Base-by-base conservation (phyloP, 2,888 invertebrate species). In the Sipha maydis region DNA sequence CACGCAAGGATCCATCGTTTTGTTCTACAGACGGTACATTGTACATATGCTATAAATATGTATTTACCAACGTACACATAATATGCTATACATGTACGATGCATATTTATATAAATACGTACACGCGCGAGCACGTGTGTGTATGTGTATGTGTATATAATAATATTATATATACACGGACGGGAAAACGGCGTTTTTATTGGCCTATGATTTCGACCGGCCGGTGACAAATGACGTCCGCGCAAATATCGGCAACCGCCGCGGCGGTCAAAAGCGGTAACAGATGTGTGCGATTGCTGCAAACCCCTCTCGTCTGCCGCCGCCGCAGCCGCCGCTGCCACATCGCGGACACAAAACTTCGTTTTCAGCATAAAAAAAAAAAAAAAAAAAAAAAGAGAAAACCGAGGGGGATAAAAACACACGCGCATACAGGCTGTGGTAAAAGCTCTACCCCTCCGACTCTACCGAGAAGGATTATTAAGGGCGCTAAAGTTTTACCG, bases 251-350 rank as follows among this genome's bases (percentile, higher is more conserved):
- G 88, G 80, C 75, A 67, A 82, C 88, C 88, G 88, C 88, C 88
- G 86, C 54, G 88, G 88, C 88, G 88, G 88, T 88, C 88, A 88
- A 75, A 86, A 88, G 79, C 88, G 88, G 88, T 88, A 88, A 88
- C 88, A 88, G 88, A 88, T 88, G 88, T 82, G 88, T 61, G 71
- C 88, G 88, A 88, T 88, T 82, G 88, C 88, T 41, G 83, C 41
- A 80, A 79, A 79, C 61, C 34, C 69, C 48, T 56, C 71, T 71
- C 67, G 48, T 54, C 34, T 56, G 9, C 28, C 61, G 14, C 38
- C 67, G 54, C 38, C 38, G 21, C 19, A 3, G 38, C 75, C 76
- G n/a, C 76, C 48, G n/a, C 2, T 11, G 61, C 14, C 77, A 48
- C 83, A 84, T 76, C 84, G 84, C 77, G 85, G 85, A 85, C 75